phyloP scores from a whole-genome alignment of 2,113 vertebrate genomes.

The Corydoras maculifer region DNA sequence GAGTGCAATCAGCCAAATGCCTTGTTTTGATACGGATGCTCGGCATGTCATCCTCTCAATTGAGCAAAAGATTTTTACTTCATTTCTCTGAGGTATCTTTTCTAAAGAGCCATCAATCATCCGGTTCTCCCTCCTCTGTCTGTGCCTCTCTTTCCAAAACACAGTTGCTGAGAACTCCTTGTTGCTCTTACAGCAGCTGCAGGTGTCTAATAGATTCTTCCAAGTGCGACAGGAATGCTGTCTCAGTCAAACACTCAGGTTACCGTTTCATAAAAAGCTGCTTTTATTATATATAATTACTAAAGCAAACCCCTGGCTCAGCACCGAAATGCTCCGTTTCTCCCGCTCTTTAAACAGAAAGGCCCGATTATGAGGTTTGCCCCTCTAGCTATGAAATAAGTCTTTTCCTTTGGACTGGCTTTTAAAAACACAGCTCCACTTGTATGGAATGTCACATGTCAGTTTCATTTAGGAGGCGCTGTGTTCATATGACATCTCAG shows the following conservation, averaged over 20 bases:
- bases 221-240: conserved; percentile 46
- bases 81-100: background rate
- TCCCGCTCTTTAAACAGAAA: conserved; percentile 36
- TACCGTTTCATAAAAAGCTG: conserved; percentile 51
- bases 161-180: conserved; percentile 17
- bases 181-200: conserved; percentile 28
- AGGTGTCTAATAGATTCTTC: conserved; percentile 37
- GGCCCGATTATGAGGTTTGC: conserved; percentile 28
- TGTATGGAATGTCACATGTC: conserved; percentile 36
- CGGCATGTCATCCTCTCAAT: conserved; percentile 8
- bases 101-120: conserved; percentile 20
- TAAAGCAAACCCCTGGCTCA: conserved; percentile 39
- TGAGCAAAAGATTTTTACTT: background rate
- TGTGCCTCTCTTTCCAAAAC: conserved; percentile 9
- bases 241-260: conserved; percentile 50
- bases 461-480: conserved; percentile 30
- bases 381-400: conserved; percentile 32
- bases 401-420: conserved; percentile 34
- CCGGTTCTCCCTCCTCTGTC: background rate
- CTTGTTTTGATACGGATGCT: conserved; percentile 18
- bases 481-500: conserved; percentile 8
- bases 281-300: conserved; percentile 47
- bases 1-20: background rate
- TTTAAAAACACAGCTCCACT: conserved; percentile 39
- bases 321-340: conserved; percentile 17